Base-by-base conservation (phyloP, 1,140 invertebrate genomes). In the Cydia strobilella region DNA sequence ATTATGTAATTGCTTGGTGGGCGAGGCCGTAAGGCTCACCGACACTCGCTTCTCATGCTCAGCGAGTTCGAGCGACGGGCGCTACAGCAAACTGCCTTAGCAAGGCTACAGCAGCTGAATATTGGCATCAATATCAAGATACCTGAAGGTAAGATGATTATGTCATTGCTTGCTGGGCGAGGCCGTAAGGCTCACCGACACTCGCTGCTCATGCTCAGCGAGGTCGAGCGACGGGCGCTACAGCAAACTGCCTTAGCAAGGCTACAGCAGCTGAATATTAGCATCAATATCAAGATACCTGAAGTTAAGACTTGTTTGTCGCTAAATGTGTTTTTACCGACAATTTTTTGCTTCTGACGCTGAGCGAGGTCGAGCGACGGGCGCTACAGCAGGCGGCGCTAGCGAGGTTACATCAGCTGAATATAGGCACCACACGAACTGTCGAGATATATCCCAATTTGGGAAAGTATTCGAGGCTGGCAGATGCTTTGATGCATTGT, bases 101-200 rank as follows among this genome's bases (percentile, higher is more conserved):
- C 96, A 15, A 96, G 98, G 86, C 95, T 99, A 10, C 96, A 97
- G 90, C 96, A 97, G 75, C 94, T 98, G 73, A 97, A 98, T 91
- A 94, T 98, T 12, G 97, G 97, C 10, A 96, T 96, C 77, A 93
- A 95, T 73, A 94, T 98, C 80, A 92, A 92, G 80, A 91, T 93
- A 84, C 93, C 93, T 73, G 90, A 93, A 81, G 93, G 93, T 93
- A 66, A 86, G 85, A 62, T 54, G n/a, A n/a, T n/a, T n/a, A n/a
- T n/a, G n/a, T n/a, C n/a, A n/a, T 27, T 27, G 27, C 4, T 27
- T 27, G 23, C 54, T 75, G n/a, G 45, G 69, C 69, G 73, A 75
- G 12, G 42, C n/a, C n/a, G n/a, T n/a, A n/a, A n/a, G 95, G 39
- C 93, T 98, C 62, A 91, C 94, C 42, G 95, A 96, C 77, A 95